These are phyloP conservation scores for Plotosus lineatus DNA, from an alignment of 2,113 vertebrate genomes.

Conservation along the genomic window DNA sequence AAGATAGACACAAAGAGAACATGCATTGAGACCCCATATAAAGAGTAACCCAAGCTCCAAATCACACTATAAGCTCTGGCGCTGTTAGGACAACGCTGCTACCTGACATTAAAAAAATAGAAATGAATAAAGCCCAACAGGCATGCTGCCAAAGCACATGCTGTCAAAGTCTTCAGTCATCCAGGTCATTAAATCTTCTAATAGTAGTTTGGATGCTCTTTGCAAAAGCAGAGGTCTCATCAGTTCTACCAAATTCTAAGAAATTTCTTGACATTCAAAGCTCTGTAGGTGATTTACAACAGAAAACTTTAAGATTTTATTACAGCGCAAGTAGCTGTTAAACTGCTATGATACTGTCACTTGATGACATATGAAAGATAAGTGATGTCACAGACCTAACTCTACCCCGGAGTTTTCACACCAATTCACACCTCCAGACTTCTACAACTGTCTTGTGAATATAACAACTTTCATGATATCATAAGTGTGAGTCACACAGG, in stretches of 20 bases:
- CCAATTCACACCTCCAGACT: slow-evolving; percentile 7
- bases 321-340: slow-evolving; percentile 14
- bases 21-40: not conserved
- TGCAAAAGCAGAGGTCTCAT: not conserved
- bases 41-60: not conserved
- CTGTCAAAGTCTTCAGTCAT: not conserved
- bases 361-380: not conserved
- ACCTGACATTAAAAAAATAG: not conserved
- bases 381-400: not conserved
- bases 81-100: not conserved
- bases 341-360: not conserved
- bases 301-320: not conserved
- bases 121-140: not conserved
- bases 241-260: not conserved
- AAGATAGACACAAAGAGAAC: not conserved
- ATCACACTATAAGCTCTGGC: not conserved
- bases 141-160: not conserved
- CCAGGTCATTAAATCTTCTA: not conserved
- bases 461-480: not conserved
- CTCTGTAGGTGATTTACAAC: not conserved
- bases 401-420: not conserved
- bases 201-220: too few relatives aligned
- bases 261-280: not conserved
- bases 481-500: slow-evolving; percentile 11
- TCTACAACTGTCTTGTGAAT: not conserved